Evolutionary conservation across 1,140 invertebrate genomes (phyloP), one percentile per base, ranked within the genome.

Genomic region (Zophobas atratus): DNA sequence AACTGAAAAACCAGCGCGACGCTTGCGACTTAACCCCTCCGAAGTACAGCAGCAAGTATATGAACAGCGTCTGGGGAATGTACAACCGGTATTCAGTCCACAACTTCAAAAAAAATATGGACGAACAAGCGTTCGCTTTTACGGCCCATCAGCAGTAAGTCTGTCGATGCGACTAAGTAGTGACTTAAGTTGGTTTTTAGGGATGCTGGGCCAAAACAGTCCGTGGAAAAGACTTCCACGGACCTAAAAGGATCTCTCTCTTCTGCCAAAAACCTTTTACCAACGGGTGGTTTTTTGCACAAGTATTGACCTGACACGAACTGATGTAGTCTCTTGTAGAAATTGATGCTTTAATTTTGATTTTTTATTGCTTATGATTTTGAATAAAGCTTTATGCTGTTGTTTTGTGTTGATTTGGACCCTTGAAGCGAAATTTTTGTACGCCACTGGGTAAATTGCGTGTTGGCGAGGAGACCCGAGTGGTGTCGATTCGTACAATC

Each of bases 21-120:
- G 51, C 49, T 46, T 71, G 71, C 41, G 70, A 72, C 43, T 84
- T 88, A 48, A 88, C 90, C 1, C 93, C 93, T 0, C 84, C 92
- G 43, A 93, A 95, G 81, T 96, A 96, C 85, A 96, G 93, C 86
- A 93, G 92, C 85, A 96, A 96, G 84, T 83, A 95, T 81, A 96
- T 96, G 95, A 96, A 96, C 85, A 95, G 93, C 84, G 95, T 96
- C 85, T 96, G 95, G 95, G 95, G 95, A 5, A 86, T 93, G 67
- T 96, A 96, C 88, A 96, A 96, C 85, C 91, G 93, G 53, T 95
- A 95, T 84, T 95, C 94, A 0, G 93, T 94, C 1, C 94, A 95
- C 83, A 95, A 95, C 85, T 92, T 96, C 78, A 95, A 95, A 87
- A 94, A 94, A 83, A 91, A 93, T 82, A 92, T 92, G 80, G 92